Evolutionary conservation across 2,113 vertebrate species (phyloP).

Genomic region (Phalacrocorax carbo): DNA sequence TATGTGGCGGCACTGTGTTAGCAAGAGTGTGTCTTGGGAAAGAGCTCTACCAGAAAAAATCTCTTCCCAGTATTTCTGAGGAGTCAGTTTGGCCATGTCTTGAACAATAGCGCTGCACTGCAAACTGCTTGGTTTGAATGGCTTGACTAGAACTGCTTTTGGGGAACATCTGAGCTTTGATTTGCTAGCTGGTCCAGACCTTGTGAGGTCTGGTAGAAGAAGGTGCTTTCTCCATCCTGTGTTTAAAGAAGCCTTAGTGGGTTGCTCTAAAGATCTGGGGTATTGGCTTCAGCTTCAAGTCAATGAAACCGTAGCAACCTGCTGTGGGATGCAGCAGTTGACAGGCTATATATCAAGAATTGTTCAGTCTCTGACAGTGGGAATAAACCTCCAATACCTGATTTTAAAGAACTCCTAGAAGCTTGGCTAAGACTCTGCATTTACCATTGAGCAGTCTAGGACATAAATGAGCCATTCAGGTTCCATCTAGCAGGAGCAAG

Average conservation of each 20-base stretch:
- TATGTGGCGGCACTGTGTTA: neutral
- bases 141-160: neutral
- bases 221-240: neutral
- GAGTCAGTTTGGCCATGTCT: neutral
- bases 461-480: neutral
- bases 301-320: constrained; percentile 9
- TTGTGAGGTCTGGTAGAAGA: neutral
- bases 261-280: neutral
- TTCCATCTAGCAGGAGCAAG: neutral
- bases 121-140: neutral
- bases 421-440: neutral
- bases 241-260: neutral
- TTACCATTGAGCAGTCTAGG: neutral
- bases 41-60: neutral
- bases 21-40: neutral
- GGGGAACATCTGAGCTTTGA: neutral
- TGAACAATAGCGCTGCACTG: neutral
- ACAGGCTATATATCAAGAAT: neutral
- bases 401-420: neutral
- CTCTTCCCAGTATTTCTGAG: neutral
- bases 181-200: neutral
- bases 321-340: neutral
- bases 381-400: neutral
- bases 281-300: neutral
- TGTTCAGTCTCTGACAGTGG: neutral